These are phyloP conservation scores for Aeoliscus strigatus DNA, from an alignment of 2,797 vertebrate species.

Conservation along the genomic window DNA sequence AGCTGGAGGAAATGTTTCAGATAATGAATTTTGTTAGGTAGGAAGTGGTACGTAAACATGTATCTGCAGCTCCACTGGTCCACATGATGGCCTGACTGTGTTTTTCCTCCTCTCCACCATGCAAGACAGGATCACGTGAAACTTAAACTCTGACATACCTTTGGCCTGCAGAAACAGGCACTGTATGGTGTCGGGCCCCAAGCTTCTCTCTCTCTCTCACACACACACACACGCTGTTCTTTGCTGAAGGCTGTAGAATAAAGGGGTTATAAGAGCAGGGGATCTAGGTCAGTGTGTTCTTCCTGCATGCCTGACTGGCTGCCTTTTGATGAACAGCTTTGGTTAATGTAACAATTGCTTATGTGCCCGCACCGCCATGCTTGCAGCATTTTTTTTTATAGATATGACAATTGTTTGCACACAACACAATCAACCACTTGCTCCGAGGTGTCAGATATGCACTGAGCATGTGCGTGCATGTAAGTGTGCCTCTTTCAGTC, in stretches of 20 bases:
- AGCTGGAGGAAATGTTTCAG: too few relatives aligned
- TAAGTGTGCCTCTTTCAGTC: slow-evolving; percentile 24
- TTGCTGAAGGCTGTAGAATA: slow-evolving; percentile 41
- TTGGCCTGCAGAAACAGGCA: slow-evolving; percentile 43
- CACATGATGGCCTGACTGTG: too few relatives aligned
- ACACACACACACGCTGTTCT: slow-evolving; percentile 7
- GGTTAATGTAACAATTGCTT: slow-evolving; percentile 11
- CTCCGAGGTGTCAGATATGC: neutral
- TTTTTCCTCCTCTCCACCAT: slow-evolving; percentile 11
- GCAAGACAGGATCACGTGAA: slow-evolving; percentile 51
- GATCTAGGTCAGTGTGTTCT: slow-evolving; percentile 63
- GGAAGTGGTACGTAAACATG: too few relatives aligned
- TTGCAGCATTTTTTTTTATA: slow-evolving; percentile 9
- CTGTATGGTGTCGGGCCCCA: slow-evolving; percentile 32
- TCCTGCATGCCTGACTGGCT: slow-evolving; percentile 36
- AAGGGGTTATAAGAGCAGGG: slow-evolving; percentile 56
- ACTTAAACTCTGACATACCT: slow-evolving; percentile 44
- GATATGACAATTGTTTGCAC: slow-evolving; percentile 6
- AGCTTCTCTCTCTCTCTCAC: slow-evolving; percentile 1
- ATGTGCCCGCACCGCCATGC: slow-evolving; percentile 7
- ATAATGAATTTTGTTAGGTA: too few relatives aligned
- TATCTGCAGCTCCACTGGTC: too few relatives aligned
- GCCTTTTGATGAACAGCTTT: slow-evolving; percentile 31
- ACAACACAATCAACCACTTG: slow-evolving; percentile 1
- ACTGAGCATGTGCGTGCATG: slow-evolving; percentile 6